A percentile compares a stretch with the other conserved stretches of the same genome.
Evolutionary conservation across 2,888 invertebrate genomes (phyloP).

Genomic region (Byasa hedistus): DNA sequence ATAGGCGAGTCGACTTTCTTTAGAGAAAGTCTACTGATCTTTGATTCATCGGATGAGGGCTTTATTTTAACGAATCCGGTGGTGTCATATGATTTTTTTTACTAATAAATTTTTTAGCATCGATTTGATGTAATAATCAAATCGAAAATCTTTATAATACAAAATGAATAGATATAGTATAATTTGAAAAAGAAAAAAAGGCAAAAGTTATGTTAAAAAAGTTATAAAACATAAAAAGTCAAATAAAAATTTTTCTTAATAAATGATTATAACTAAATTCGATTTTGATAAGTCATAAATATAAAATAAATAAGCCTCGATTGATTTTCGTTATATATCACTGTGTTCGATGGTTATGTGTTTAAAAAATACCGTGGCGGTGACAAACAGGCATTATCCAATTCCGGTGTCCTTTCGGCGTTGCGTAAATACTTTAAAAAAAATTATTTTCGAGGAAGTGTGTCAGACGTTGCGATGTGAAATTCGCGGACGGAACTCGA

Average conservation of each 20-base stretch:
- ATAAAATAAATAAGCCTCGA: too few species aligned
- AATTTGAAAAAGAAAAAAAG: too few species aligned
- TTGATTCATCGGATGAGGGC: slow-evolving; percentile 53
- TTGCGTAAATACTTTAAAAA: slow-evolving; percentile 41
- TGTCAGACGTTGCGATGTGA: slow-evolving; percentile 40
- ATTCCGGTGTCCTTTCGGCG: slow-evolving; percentile 40
- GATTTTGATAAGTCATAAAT: too few species aligned
- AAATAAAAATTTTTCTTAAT: too few species aligned
- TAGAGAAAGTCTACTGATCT: slow-evolving; percentile 60
- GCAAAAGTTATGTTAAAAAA: too few species aligned
- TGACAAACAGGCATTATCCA: slow-evolving; percentile 34
- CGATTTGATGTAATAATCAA: slow-evolving; percentile 15
- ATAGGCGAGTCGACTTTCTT: slow-evolving; percentile 54
- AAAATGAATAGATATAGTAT: too few species aligned
- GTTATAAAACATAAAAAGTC: too few species aligned
- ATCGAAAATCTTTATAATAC: too few species aligned
- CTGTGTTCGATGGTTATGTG: neutral
- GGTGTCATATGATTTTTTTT: slow-evolving; percentile 36
- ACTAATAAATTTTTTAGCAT: slow-evolving; percentile 29
- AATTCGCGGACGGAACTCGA: slow-evolving; percentile 44
- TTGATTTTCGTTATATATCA: too few species aligned
- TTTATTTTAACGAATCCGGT: slow-evolving; percentile 51
- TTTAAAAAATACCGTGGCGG: slow-evolving; percentile 8
- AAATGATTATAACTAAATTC: too few species aligned
- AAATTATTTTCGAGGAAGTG: slow-evolving; percentile 36